phyloP scores from a whole-genome alignment of 2,888 invertebrate genomes.

The Parnassius orleans region DNA sequence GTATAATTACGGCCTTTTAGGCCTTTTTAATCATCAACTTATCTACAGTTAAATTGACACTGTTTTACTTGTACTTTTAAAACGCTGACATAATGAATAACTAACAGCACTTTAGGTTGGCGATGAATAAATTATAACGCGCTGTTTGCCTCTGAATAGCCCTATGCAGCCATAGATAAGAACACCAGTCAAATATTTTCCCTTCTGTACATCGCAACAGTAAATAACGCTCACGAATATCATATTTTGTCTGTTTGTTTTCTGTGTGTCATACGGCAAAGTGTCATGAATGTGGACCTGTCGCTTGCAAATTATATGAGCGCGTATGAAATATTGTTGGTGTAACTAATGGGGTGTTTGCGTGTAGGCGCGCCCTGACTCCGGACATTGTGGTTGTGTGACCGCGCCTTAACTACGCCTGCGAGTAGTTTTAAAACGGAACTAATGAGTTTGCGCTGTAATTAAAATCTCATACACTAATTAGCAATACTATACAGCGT shows the following conservation, averaged over 20 bases:
- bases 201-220: slow-evolving; percentile 35
- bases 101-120: slow-evolving; percentile 1
- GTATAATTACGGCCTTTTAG: no score
- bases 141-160: not conserved
- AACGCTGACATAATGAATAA: not conserved
- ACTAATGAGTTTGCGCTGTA: slow-evolving; percentile 30
- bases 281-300: slow-evolving; percentile 66
- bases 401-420: slow-evolving; percentile 47
- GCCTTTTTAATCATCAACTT: no score
- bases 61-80: no score
- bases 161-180: slow-evolving; percentile 7
- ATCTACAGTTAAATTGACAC: no score
- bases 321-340: slow-evolving; percentile 63
- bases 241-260: slow-evolving; percentile 37
- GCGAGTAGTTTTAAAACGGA: slow-evolving; percentile 33
- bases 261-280: slow-evolving; percentile 47
- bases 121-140: slow-evolving; percentile 17
- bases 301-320: slow-evolving; percentile 68
- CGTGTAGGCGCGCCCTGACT: slow-evolving; percentile 66
- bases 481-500: slow-evolving; percentile 10
- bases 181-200: slow-evolving; percentile 35
- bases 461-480: slow-evolving; percentile 33
- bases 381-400: slow-evolving; percentile 39
- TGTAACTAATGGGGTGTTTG: slow-evolving; percentile 65
- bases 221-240: slow-evolving; percentile 51